phyloP scores from a whole-genome alignment of 1,140 invertebrate species.

The Brachionus calyciflorus region DNA sequence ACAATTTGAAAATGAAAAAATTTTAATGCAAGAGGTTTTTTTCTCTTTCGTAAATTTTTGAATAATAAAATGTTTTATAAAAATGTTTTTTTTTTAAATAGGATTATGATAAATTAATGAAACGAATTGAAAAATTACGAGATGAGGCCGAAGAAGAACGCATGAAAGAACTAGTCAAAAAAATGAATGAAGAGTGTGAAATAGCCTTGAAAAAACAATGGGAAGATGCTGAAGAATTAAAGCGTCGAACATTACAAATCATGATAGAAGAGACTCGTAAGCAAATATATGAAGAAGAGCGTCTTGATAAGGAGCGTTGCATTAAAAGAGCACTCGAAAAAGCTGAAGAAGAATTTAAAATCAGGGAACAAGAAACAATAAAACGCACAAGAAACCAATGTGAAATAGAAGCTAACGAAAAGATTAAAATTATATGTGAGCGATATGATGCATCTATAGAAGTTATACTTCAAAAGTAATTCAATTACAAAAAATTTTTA shows the following conservation, averaged over 20 bases:
- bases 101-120: constrained; percentile 53
- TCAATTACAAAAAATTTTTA: no score
- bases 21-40: not conserved
- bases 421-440: constrained; percentile 51
- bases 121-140: constrained; percentile 53
- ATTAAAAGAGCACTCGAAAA: not conserved
- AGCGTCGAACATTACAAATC: constrained; percentile 21
- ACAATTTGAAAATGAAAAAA: constrained; percentile 11
- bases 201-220: constrained; percentile 53
- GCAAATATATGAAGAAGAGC: constrained; percentile 1
- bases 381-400: constrained; percentile 51
- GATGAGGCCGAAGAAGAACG: constrained; percentile 56
- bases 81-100: no score
- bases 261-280: not conserved
- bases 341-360: constrained; percentile 51
- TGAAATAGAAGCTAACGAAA: constrained; percentile 51
- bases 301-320: not conserved
- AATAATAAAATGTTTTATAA: not conserved
- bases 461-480: not conserved
- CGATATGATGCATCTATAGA: constrained; percentile 47
- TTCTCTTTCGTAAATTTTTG: not conserved
- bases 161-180: constrained; percentile 53
- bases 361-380: constrained; percentile 52
- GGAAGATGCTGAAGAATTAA: constrained; percentile 52
- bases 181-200: constrained; percentile 54